These are phyloP conservation scores for Cephus nigrinus DNA, from an alignment of 2,888 invertebrate genomes.

Conservation along the genomic window DNA sequence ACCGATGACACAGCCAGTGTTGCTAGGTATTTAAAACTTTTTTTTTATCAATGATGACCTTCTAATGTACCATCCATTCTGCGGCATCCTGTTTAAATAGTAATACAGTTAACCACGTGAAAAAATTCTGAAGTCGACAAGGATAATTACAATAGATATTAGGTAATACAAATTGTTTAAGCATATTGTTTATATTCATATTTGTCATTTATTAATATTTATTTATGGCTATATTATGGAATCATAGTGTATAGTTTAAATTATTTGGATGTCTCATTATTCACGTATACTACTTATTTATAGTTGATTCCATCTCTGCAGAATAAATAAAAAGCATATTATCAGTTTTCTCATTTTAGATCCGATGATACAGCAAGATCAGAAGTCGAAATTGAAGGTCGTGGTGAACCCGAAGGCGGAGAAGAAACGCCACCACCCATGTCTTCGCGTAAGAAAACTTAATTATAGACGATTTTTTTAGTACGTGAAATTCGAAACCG, in stretches of 20 bases:
- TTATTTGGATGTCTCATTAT: background rate
- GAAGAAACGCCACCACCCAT: conserved; percentile 64
- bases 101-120: background rate
- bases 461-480: background rate
- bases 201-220: background rate
- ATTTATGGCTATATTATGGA: background rate
- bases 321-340: conserved; percentile 59
- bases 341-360: conserved; percentile 55
- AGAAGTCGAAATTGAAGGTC: conserved; percentile 67
- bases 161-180: background rate
- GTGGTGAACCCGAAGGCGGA: conserved; percentile 64
- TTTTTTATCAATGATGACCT: background rate
- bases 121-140: background rate
- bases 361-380: conserved; percentile 82
- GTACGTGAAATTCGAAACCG: background rate
- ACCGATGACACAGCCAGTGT: conserved; percentile 76
- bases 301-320: conserved; percentile 30
- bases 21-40: conserved; percentile 64
- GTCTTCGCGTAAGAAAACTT: conserved; percentile 45
- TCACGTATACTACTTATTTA: background rate
- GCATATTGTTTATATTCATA: background rate
- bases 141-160: background rate
- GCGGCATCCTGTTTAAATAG: background rate
- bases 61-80: background rate
- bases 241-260: background rate